Conservation (phyloP, 92 coral and sea anemone species). For the Epizoanthus scotinus region DNA sequence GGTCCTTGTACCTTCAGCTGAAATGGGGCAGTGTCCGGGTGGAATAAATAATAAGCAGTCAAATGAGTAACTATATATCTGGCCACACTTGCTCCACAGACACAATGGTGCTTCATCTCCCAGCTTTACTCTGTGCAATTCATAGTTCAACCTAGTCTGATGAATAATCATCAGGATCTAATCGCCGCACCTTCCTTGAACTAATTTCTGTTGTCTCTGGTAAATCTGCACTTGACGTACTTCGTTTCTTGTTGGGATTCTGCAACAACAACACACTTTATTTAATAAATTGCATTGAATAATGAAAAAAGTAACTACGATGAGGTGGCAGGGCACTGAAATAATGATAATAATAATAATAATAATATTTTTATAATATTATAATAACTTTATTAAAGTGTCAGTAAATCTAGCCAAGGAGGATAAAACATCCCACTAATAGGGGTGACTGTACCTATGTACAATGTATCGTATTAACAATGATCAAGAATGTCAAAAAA, state of each 20-base stretch:
- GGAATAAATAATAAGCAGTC: neutral
- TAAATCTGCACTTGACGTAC: slow-evolving; percentile 78
- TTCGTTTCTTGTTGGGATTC: slow-evolving; percentile 78
- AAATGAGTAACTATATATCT: neutral
- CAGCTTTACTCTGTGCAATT: slow-evolving; percentile 11
- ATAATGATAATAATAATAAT: too few species aligned
- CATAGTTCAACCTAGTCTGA: slow-evolving; percentile 61
- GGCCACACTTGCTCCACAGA: neutral
- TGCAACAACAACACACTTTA: neutral
- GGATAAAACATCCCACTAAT: too few species aligned
- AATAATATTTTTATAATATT: too few species aligned
- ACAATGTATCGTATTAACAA: too few species aligned
- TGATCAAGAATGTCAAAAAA: too few species aligned
- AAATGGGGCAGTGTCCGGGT: neutral
- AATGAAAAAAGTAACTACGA: too few species aligned
- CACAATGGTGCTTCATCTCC: neutral
- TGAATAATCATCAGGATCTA: slow-evolving; percentile 72
- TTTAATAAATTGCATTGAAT: too few species aligned
- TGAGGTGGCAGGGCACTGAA: too few species aligned
- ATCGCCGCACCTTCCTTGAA: slow-evolving; percentile 77
- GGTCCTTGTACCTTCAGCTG: neutral
- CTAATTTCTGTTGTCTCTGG: slow-evolving; percentile 75
- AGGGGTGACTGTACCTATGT: too few species aligned
- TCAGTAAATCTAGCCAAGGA: too few species aligned
- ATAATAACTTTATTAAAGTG: too few species aligned